Evolutionary conservation across 1,140 invertebrate species (phyloP).

Genomic region (Homarus americanus): DNA sequence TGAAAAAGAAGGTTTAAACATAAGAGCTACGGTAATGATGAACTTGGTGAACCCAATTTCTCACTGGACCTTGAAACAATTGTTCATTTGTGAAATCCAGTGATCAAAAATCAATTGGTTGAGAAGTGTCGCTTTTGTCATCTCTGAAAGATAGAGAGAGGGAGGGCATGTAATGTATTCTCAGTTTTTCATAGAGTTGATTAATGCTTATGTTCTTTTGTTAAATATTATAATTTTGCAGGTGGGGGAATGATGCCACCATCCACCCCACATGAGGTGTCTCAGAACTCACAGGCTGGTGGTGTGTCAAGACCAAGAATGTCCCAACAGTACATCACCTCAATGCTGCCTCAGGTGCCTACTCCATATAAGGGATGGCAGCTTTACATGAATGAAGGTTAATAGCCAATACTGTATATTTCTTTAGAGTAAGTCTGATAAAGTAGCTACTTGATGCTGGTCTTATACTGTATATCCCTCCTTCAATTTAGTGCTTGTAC

Average conservation of each 20-base stretch:
- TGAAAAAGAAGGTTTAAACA: too few relatives aligned
- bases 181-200: neutral
- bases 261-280: neutral
- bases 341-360: constrained; percentile 45
- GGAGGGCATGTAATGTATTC: neutral
- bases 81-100: neutral
- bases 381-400: constrained; percentile 60
- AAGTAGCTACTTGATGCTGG: neutral
- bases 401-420: neutral
- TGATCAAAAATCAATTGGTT: too few relatives aligned
- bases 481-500: neutral
- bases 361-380: constrained; percentile 59
- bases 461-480: neutral
- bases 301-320: neutral
- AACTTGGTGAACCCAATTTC: neutral
- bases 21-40: too few relatives aligned
- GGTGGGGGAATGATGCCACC: constrained; percentile 44
- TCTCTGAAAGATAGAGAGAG: neutral
- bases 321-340: constrained; percentile 42
- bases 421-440: neutral
- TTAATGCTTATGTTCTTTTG: too few relatives aligned
- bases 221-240: neutral
- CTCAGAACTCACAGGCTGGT: neutral
- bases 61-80: neutral
- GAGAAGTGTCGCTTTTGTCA: neutral